A percentile compares a stretch with the other conserved stretches of the same genome.
Evolutionary conservation across 2,113 vertebrate genomes (phyloP).

Genomic region (Scomber scombrus): DNA sequence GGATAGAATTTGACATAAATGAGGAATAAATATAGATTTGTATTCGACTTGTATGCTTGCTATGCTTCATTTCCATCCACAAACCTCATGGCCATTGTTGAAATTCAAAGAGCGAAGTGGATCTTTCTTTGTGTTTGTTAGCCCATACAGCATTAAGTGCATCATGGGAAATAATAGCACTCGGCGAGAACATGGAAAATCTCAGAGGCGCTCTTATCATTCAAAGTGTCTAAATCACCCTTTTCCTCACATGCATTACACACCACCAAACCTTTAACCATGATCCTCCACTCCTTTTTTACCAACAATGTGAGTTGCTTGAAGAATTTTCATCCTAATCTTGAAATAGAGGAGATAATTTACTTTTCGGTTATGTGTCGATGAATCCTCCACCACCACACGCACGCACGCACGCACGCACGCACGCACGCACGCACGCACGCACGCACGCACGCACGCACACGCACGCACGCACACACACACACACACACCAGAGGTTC

Average conservation of each 20-base stretch:
- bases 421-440: slow-evolving; percentile 4
- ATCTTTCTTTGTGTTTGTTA: slow-evolving; percentile 47
- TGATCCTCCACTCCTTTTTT: slow-evolving; percentile 5
- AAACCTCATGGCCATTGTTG: slow-evolving; percentile 41
- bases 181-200: slow-evolving; percentile 4
- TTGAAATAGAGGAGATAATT: not conserved
- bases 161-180: slow-evolving; percentile 40
- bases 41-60: slow-evolving; percentile 8
- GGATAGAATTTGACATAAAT: slow-evolving; percentile 54
- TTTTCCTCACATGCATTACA: not conserved
- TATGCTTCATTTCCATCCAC: slow-evolving; percentile 47
- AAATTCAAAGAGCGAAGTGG: slow-evolving; percentile 33
- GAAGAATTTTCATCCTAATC: not conserved
- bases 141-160: slow-evolving; percentile 33
- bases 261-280: slow-evolving; percentile 4
- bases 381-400: not conserved
- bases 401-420: slow-evolving; percentile 12
- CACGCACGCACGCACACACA: not conserved
- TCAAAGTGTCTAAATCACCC: slow-evolving; percentile 15
- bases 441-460: slow-evolving; percentile 25
- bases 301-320: not conserved
- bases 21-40: slow-evolving; percentile 64
- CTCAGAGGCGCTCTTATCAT: slow-evolving; percentile 13
- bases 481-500: slow-evolving; percentile 45
- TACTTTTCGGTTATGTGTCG: slow-evolving; percentile 58